phyloP scores from a whole-genome alignment of 2,888 invertebrate species.

The Caenorhabditis afra region DNA sequence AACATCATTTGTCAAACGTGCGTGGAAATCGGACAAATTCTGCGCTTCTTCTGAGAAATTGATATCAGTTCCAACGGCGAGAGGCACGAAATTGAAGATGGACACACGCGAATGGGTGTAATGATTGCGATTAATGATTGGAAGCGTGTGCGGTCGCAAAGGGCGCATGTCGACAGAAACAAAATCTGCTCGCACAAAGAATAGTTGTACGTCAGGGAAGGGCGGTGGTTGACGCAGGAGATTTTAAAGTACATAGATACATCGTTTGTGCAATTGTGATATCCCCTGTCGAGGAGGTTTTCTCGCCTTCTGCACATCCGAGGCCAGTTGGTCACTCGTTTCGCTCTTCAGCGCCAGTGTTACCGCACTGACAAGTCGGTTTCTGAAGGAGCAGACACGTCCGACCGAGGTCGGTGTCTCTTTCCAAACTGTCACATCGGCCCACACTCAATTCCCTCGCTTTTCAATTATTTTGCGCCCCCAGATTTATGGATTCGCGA shows the following conservation, averaged over 20 bases:
- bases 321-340: conserved; percentile 53
- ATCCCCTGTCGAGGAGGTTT: conserved; percentile 50
- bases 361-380: conserved; percentile 54
- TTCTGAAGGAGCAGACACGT: conserved; percentile 28
- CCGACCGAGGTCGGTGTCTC: conserved; percentile 25
- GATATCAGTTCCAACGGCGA: conserved; percentile 27
- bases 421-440: conserved; percentile 2
- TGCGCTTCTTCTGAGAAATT: conserved; percentile 36
- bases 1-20: conserved; percentile 34
- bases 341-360: conserved; percentile 21
- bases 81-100: conserved; percentile 44
- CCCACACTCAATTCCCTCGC: neutral
- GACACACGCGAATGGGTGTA: conserved; percentile 28
- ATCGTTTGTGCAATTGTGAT: conserved; percentile 62
- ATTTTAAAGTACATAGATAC: conserved; percentile 58
- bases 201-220: conserved; percentile 18
- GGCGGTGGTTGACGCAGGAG: conserved; percentile 45
- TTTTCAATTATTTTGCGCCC: too few species aligned
- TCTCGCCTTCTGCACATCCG: conserved; percentile 47
- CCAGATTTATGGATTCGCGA: conserved; percentile 22
- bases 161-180: conserved; percentile 4
- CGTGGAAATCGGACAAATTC: neutral
- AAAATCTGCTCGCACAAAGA: neutral
- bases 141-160: conserved; percentile 16
- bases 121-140: conserved; percentile 32